Percentiles rank a stretch among this genome's conserved stretches.
These are phyloP conservation scores for Oopsacas minuta DNA, from an alignment of 37 sponge, comb jelly and placozoan species.

Conservation along the genomic window DNA sequence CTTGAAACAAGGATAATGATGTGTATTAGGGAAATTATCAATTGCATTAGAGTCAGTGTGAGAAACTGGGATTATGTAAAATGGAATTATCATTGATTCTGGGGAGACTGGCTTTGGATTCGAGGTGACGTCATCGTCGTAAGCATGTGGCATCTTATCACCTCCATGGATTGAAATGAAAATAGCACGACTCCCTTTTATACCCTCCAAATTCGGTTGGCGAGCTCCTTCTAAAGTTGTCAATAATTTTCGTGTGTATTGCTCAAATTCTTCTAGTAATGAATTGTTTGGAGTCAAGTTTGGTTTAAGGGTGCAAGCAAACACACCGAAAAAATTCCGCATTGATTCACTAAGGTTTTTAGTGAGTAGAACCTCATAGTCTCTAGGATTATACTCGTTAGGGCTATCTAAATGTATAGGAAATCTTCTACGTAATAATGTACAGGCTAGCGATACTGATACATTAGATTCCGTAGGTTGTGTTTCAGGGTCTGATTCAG, in stretches of 20 bases:
- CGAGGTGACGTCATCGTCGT: not conserved
- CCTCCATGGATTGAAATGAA: slow-evolving; percentile 53
- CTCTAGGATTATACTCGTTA: not conserved
- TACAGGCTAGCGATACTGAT: not conserved
- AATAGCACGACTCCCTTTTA: slow-evolving; percentile 31
- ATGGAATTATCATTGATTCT: slow-evolving; percentile 12
- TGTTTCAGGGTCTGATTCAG: not conserved
- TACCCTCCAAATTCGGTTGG: not conserved
- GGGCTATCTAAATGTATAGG: not conserved
- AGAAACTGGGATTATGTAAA: not conserved
- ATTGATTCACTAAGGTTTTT: not conserved
- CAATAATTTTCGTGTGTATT: slow-evolving; percentile 8
- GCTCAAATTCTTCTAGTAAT: not conserved
- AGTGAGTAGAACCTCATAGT: not conserved
- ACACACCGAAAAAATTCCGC: not conserved
- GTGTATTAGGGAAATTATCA: slow-evolving; percentile 16
- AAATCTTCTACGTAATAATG: not conserved
- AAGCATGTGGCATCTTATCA: not conserved
- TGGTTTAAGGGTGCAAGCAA: not conserved
- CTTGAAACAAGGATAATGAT: slow-evolving; percentile 8
- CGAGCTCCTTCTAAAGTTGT: not conserved
- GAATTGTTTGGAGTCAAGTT: not conserved
- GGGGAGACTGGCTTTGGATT: not conserved
- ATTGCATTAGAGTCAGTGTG: not conserved
- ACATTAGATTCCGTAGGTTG: not conserved